Evolutionary conservation across 2,113 vertebrate genomes (phyloP).

Genomic region (Lophochroa leadbeateri): DNA sequence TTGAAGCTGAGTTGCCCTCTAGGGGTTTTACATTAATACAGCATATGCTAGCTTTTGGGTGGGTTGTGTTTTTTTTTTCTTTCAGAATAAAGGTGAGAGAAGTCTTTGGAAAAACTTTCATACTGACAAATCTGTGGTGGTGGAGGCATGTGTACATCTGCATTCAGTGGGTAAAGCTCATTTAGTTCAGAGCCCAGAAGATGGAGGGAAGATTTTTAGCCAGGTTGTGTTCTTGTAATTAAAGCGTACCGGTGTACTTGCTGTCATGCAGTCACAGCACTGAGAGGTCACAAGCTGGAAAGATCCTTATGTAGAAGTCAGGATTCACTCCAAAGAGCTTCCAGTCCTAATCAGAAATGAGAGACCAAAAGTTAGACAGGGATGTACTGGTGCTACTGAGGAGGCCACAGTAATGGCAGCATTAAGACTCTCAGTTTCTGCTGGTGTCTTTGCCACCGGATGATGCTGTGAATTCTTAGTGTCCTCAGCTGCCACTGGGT

Average conservation of each 20-base stretch:
- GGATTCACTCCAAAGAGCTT: not conserved
- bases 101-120: slow-evolving; percentile 46
- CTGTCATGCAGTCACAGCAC: not conserved
- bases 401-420: not conserved
- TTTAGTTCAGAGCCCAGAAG: not conserved
- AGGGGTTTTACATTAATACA: slow-evolving; percentile 76
- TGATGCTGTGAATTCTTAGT: not conserved
- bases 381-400: not conserved
- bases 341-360: not conserved
- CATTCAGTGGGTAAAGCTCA: not conserved
- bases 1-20: slow-evolving; percentile 79
- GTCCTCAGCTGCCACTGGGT: not conserved
- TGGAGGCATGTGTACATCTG: slow-evolving; percentile 50
- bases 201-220: not conserved
- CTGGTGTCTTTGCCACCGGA: not conserved
- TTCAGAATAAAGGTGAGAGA: slow-evolving; percentile 38
- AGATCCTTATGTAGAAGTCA: accelerated
- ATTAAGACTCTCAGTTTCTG: not conserved
- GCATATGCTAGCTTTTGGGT: slow-evolving; percentile 57
- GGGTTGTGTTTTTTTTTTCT: not conserved
- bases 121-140: slow-evolving; percentile 14
- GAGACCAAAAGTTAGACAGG: not conserved
- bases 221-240: not conserved
- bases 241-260: not conserved
- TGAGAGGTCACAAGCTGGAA: not conserved